These are phyloP conservation scores for Hyperopisus bebe DNA, from an alignment of 2,113 vertebrate genomes.

Conservation along the genomic window DNA sequence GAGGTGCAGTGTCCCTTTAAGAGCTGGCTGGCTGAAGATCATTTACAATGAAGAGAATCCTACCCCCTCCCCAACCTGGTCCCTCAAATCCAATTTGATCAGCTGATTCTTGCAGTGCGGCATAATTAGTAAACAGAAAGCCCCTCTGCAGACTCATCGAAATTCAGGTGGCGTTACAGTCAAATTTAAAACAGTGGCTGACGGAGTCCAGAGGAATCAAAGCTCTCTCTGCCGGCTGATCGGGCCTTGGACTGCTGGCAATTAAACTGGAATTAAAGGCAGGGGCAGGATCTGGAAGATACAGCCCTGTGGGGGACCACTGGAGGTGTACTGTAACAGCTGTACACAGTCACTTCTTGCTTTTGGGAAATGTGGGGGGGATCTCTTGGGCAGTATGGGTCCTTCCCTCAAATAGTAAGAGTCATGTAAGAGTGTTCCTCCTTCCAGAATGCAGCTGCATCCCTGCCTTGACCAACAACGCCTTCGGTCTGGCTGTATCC, in stretches of 20 bases:
- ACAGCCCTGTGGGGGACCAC: slow-evolving; percentile 78
- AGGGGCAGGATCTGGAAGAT: slow-evolving; percentile 98
- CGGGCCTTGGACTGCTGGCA: slow-evolving; percentile 99
- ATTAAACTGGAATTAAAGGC: slow-evolving; percentile 99
- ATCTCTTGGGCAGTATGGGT: background rate
- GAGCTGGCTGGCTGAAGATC: slow-evolving; percentile 71
- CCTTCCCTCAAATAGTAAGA: background rate
- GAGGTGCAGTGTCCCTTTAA: slow-evolving; percentile 74
- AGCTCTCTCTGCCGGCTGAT: slow-evolving; percentile 99
- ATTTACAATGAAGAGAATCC: slow-evolving; percentile 79
- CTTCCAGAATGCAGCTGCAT: background rate
- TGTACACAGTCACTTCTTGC: background rate
- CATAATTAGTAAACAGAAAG: slow-evolving; percentile 98
- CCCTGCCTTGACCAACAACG: background rate
- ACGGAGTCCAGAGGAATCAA: slow-evolving; percentile 99
- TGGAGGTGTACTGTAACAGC: slow-evolving; percentile 20
- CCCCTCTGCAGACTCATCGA: slow-evolving; percentile 98
- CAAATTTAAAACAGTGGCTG: slow-evolving; percentile 99
- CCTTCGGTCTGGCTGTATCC: background rate
- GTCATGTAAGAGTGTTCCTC: background rate
- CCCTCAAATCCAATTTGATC: slow-evolving; percentile 79
- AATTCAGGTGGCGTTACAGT: slow-evolving; percentile 92
- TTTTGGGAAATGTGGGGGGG: background rate
- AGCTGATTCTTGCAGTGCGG: slow-evolving; percentile 82
- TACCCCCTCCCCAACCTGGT: slow-evolving; percentile 66